Base-by-base conservation (phyloP, 2,888 invertebrate species). In the Thera obeliscata region DNA sequence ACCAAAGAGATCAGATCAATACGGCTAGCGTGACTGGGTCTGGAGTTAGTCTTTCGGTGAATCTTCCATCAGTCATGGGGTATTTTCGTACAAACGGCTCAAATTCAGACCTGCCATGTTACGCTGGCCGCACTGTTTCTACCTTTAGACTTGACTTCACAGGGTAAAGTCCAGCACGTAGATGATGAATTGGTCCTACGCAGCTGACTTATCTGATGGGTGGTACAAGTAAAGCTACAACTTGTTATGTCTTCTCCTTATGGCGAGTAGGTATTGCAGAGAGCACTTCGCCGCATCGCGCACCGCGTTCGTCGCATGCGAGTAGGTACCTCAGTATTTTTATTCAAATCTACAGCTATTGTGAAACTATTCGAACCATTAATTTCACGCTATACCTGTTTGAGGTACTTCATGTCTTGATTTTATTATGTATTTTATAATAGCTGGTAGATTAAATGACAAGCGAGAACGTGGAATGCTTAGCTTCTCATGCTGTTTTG, bases 241-340 rank as follows among this genome's bases (percentile, higher is more conserved):
- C 70, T 62, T 73, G 76, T 67, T 86, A 83, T 78, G 87, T 89
- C 88, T 91, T 89, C 88, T 88, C 87, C 82, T 82, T 76, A 76
- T 75, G 84, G 81, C 81, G 78, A 83, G 76, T 85, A 84, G 41
- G 41, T 6, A 41, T 82, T 83, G 83, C 88, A 85, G 88, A 87
- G 78, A 86, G 83, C 91, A 90, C 90, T 77, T 77, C 87, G 88
- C 87, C 83, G 85, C 89, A 90, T 87, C 89, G 89, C 86, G 87
- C 91, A 91, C 92, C 83, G 86, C 88, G 89, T 81, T 82, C 89
- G 88, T 83, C 89, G 92, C 92, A 92, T 91, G 92, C 87, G 83
- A 87, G 85, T 92, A 91, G 90, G 88, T 88, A 89, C 83, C 81
- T 84, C 81, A 77, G 62, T 36, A 49, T 38, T 35, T 12, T 22